phyloP scores from a whole-genome alignment of 1,140 invertebrate species.

The Littorina saxatilis region DNA sequence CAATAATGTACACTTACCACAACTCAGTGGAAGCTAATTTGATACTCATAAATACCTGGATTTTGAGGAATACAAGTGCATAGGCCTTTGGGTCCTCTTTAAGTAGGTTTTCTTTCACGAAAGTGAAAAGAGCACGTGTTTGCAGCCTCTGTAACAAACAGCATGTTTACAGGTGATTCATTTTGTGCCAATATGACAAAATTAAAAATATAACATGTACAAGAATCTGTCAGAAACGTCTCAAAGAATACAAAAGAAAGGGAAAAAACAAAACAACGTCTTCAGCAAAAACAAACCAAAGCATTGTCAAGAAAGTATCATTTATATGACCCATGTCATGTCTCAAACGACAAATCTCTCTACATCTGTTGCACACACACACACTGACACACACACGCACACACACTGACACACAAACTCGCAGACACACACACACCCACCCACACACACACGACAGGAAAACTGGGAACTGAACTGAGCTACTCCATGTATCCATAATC shows the following conservation, averaged over 20 bases:
- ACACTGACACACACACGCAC: not conserved
- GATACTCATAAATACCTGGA: too few relatives aligned
- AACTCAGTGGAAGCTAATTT: too few relatives aligned
- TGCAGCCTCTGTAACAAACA: slow-evolving; percentile 7
- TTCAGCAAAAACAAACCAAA: too few relatives aligned
- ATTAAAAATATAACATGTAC: not conserved
- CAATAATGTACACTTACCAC: too few relatives aligned
- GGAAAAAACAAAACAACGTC: not conserved
- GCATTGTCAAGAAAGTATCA: too few relatives aligned
- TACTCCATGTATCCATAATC: too few relatives aligned
- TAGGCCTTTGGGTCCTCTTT: not conserved
- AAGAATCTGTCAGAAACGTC: too few relatives aligned
- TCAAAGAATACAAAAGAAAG: not conserved
- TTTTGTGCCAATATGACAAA: too few relatives aligned
- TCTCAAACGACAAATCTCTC: too few relatives aligned
- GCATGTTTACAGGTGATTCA: too few relatives aligned
- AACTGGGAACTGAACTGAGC: too few relatives aligned
- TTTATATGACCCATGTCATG: not conserved
- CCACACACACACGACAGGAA: not conserved
- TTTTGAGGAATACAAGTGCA: not conserved
- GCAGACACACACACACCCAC: not conserved
- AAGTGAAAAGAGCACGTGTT: not conserved
- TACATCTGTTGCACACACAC: not conserved
- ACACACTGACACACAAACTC: not conserved
- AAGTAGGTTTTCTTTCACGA: not conserved